These are phyloP conservation scores for Nyctibius grandis DNA, from an alignment of 2,797 vertebrate genomes.

Conservation along the genomic window DNA sequence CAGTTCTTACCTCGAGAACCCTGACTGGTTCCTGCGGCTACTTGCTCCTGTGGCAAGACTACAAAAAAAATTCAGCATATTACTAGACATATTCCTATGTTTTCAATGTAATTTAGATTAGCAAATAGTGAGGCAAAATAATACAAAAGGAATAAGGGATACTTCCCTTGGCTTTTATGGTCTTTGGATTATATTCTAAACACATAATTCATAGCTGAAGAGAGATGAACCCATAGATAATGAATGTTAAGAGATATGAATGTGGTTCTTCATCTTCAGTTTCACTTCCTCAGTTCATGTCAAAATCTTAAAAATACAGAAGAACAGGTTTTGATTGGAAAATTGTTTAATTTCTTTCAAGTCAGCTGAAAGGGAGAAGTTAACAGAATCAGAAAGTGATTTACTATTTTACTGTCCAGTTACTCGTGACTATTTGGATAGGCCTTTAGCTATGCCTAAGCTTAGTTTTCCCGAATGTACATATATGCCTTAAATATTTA, in stretches of 20 bases:
- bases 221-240: background rate
- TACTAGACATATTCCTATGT: fast-evolving
- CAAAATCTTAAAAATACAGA: background rate
- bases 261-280: background rate
- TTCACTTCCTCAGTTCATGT: background rate
- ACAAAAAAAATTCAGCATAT: background rate
- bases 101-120: background rate
- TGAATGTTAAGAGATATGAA: background rate
- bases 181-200: background rate
- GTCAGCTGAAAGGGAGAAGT: background rate
- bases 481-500: background rate
- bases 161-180: background rate
- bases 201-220: background rate
- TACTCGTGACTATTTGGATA: background rate
- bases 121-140: background rate
- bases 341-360: background rate
- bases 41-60: background rate
- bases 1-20: fast-evolving
- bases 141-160: background rate
- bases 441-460: background rate
- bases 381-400: background rate
- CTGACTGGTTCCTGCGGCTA: background rate
- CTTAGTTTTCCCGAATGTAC: background rate
- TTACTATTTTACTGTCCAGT: background rate
- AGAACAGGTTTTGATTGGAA: background rate